Evolutionary conservation across 2,888 invertebrate genomes (phyloP).

Genomic region (Lasioglossum vierecki): DNA sequence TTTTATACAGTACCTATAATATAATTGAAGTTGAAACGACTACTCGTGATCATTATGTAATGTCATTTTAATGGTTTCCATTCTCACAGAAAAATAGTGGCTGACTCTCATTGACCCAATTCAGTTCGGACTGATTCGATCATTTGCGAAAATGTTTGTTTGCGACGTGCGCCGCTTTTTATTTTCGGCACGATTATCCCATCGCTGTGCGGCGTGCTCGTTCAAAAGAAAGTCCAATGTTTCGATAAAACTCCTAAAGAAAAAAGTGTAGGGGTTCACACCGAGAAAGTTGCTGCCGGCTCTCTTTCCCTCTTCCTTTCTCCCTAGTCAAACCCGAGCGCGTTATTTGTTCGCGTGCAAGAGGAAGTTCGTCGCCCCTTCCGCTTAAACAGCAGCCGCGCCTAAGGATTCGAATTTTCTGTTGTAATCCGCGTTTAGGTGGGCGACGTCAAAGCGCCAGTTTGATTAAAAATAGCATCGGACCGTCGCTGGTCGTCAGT

Average conservation of each 20-base stretch:
- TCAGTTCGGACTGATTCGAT: no score
- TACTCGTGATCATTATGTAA: background rate
- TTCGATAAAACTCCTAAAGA: slow-evolving; percentile 8
- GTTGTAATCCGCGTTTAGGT: slow-evolving; percentile 45
- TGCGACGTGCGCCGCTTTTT: background rate
- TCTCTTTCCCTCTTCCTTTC: background rate
- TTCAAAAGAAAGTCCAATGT: background rate
- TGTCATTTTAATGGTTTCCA: background rate
- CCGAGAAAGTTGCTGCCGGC: background rate
- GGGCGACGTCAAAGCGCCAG: slow-evolving; percentile 34
- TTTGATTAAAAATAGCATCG: slow-evolving; percentile 50
- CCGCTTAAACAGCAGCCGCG: slow-evolving; percentile 47
- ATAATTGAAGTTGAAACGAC: background rate
- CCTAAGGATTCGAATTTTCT: slow-evolving; percentile 54
- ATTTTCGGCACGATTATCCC: background rate
- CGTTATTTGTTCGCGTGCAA: slow-evolving; percentile 33
- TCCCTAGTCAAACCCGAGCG: slow-evolving; percentile 14
- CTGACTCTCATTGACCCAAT: background rate
- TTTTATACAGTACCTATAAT: background rate
- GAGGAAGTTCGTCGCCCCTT: slow-evolving; percentile 53
- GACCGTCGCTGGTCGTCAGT: background rate
- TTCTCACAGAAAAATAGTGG: background rate
- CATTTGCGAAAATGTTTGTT: background rate
- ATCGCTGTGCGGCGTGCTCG: background rate
- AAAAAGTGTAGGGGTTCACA: background rate